Evolutionary conservation across 1,140 invertebrate genomes (phyloP), one percentile per base, ranked within the genome.

Genomic region (Halyomorpha halys): DNA sequence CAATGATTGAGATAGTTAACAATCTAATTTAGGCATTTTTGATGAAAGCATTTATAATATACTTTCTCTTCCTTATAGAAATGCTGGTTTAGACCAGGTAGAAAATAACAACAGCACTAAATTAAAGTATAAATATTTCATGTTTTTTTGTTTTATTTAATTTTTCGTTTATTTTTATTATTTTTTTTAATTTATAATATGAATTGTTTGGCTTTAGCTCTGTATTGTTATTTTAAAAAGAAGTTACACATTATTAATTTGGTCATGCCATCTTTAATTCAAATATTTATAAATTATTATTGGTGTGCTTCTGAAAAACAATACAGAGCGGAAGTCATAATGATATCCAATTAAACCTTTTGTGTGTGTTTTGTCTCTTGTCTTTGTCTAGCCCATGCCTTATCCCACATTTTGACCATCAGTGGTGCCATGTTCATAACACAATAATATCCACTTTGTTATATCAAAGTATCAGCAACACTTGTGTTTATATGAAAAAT

Each of bases 301-400:
- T 39, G 1, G 34, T 39, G 34, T 39, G 34, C 34, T 39, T 39
- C 34, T 39, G 34, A 49, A 49, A 3, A 49, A 27, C 53, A 56
- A 23, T 56, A 60, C 59, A 60, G 59, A 60, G 59, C 59, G 16
- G 34, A 18, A 60, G 18, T n/a, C 59, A 60, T 34, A 59, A 45
- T 64, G 56, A 23, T 39, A 25, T 34, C 21, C 34, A 18, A 64
- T 59, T 62, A 65, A 59, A 39, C 34, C 64, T 51, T 61, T 61
- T 65, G 64, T 65, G 64, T 65, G 64, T 65, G 64, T 65, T 65
- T 65, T 65, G 64, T 65, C 64, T 65, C 23, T 65, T 65, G 64
- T 65, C 59, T 65, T 65, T 62, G 64, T 65, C 64, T 65, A 65
- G 59, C 64, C 64, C 64, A 65, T 65, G 64, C 64, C 64, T 65